These are phyloP conservation scores for Megaceryle torquata DNA, from an alignment of 2,113 vertebrate genomes.

Conservation along the genomic window DNA sequence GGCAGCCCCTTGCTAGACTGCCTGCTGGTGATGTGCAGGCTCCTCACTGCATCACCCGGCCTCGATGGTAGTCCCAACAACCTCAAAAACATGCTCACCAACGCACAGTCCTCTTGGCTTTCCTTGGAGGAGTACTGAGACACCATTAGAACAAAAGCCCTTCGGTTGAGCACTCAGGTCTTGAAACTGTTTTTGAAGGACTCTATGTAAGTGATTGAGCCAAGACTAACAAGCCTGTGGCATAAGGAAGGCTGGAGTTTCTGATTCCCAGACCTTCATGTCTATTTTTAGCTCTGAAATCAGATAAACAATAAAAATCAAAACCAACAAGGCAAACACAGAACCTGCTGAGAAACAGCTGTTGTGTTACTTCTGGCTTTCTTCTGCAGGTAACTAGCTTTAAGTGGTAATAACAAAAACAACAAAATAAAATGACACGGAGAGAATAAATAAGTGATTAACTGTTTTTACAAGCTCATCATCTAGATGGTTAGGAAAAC, in stretches of 20 bases:
- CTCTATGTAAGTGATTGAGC: not conserved
- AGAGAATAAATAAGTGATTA: not conserved
- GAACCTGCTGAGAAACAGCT: not conserved
- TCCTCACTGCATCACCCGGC: not conserved
- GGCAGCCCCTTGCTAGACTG: not conserved
- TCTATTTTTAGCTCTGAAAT: constrained; percentile 36
- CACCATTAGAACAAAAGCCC: not conserved
- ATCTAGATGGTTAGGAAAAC: not conserved
- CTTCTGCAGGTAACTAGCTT: not conserved
- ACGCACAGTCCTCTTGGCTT: not conserved
- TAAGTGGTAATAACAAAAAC: not conserved
- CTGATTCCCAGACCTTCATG: not conserved
- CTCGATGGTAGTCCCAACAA: fast-evolving
- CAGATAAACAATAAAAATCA: constrained; percentile 23
- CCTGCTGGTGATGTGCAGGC: fast-evolving
- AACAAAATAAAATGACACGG: not conserved
- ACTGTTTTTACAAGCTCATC: not conserved
- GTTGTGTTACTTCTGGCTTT: not conserved
- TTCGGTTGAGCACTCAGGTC: not conserved
- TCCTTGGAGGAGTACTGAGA: not conserved
- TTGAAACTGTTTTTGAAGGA: not conserved
- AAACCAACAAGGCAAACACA: not conserved
- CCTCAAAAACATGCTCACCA: not conserved
- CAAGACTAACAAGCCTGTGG: constrained; percentile 23
- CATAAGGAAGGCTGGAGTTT: constrained; percentile 7